Evolutionary conservation across 2,797 vertebrate species (phyloP).

Genomic region (Pagetopsis macropterus): DNA sequence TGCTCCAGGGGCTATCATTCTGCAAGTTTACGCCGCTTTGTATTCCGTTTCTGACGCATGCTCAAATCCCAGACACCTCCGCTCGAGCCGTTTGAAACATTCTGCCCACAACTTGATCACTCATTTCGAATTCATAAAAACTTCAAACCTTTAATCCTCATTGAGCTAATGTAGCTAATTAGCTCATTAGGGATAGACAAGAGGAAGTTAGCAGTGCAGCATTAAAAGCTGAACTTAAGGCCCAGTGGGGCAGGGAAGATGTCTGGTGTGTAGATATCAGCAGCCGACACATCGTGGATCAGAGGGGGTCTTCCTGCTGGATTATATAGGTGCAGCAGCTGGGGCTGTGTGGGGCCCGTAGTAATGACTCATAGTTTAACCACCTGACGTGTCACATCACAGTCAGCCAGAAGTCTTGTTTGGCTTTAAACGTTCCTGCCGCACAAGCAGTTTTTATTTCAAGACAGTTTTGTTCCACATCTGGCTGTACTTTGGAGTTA

Average conservation of each 20-base stretch:
- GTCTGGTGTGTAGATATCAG: constrained; percentile 4
- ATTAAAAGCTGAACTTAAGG: constrained; percentile 30
- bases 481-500: constrained; percentile 51
- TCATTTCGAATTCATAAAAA: constrained; percentile 55
- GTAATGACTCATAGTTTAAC: constrained; percentile 26
- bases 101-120: constrained; percentile 38
- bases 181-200: constrained; percentile 56
- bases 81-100: constrained; percentile 26
- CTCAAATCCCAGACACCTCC: constrained; percentile 22
- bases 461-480: constrained; percentile 50
- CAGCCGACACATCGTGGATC: constrained; percentile 24
- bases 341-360: constrained; percentile 6
- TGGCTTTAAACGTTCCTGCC: constrained; percentile 33
- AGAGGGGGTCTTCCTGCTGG: constrained; percentile 22
- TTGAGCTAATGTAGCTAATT: constrained; percentile 54
- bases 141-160: constrained; percentile 43
- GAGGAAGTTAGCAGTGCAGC: constrained; percentile 29
- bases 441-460: constrained; percentile 47
- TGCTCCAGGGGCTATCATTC: constrained; percentile 44
- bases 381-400: constrained; percentile 39
- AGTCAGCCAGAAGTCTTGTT: constrained; percentile 25
- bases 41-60: constrained; percentile 34
- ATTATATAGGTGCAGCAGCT: constrained; percentile 16
- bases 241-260: constrained; percentile 17
- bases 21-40: constrained; percentile 38